A percentile compares a stretch with the other conserved stretches of the same genome.
Conservation (phyloP, 2,888 invertebrate species). For the Orgyia antiqua region DNA sequence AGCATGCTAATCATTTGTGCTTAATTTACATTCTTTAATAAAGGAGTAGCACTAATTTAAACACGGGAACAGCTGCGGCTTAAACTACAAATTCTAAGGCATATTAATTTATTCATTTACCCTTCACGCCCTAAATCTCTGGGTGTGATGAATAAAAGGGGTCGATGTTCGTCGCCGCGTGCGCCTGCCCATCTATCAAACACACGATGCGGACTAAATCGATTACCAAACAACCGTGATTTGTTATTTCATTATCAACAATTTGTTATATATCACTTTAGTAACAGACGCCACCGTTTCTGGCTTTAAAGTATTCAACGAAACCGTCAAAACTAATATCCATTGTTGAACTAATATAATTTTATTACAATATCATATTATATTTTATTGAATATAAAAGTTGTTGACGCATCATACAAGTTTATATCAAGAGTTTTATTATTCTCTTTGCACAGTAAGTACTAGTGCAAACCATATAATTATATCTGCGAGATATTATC, state of each 20-base stretch:
- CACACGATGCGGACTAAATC: conserved; percentile 58
- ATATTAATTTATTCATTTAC: conserved; percentile 70
- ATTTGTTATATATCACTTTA: conserved; percentile 29
- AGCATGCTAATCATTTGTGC: conserved; percentile 3
- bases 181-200: conserved; percentile 59
- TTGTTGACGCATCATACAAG: conserved; percentile 29
- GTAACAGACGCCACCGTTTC: conserved; percentile 18
- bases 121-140: conserved; percentile 70
- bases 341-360: conserved; percentile 20
- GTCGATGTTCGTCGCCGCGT: conserved; percentile 42
- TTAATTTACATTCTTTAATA: conserved; percentile 16
- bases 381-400: conserved; percentile 29
- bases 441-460: conserved; percentile 15
- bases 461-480: conserved; percentile 19
- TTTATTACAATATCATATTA: conserved; percentile 29
- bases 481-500: conserved; percentile 25
- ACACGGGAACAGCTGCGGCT: conserved; percentile 58
- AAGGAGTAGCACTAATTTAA: conserved; percentile 33
- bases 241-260: conserved; percentile 38
- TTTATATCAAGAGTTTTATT: conserved; percentile 24
- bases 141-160: conserved; percentile 41
- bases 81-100: conserved; percentile 44
- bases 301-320: conserved; percentile 15
- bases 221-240: conserved; percentile 55
- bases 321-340: conserved; percentile 23